Percentiles rank a stretch among this genome's conserved stretches.
phyloP scores from a whole-genome alignment of 2,797 vertebrate species.

The Stomatorhinus walkeri region DNA sequence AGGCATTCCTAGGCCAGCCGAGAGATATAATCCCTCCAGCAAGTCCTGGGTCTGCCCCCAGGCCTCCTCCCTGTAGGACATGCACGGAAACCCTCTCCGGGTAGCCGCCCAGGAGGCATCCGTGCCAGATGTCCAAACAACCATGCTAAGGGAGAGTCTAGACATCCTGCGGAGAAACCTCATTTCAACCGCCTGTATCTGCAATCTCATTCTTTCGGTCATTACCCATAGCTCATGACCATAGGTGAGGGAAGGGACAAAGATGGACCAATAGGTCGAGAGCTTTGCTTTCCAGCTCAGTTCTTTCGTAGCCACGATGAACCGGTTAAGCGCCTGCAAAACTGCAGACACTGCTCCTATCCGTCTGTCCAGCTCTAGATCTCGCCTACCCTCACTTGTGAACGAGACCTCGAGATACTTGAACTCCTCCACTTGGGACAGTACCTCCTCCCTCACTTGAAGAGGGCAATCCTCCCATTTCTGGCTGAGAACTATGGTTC shows the following conservation, averaged over 20 bases:
- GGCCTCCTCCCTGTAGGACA: neutral
- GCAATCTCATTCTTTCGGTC: neutral
- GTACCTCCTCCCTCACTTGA: neutral
- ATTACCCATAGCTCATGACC: too few species aligned
- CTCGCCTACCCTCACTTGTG: neutral
- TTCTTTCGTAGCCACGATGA: too few species aligned
- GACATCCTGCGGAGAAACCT: neutral
- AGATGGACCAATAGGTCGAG: neutral
- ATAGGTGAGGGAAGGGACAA: neutral
- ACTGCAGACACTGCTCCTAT: too few species aligned
- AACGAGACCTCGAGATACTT: neutral
- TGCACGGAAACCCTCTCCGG: neutral
- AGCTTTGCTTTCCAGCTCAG: too few species aligned
- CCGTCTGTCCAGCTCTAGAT: too few species aligned
- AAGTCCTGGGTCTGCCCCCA: neutral
- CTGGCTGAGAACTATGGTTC: neutral
- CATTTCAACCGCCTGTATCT: neutral
- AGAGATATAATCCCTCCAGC: neutral
- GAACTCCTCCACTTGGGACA: neutral
- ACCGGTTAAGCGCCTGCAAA: too few species aligned
- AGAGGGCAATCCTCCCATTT: neutral
- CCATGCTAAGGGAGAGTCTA: neutral
- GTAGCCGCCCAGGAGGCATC: neutral
- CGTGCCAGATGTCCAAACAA: neutral
- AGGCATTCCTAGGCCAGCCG: neutral